Conservation (phyloP, 92 coral and sea anemone species). For the Palythoa caribaeorum region DNA sequence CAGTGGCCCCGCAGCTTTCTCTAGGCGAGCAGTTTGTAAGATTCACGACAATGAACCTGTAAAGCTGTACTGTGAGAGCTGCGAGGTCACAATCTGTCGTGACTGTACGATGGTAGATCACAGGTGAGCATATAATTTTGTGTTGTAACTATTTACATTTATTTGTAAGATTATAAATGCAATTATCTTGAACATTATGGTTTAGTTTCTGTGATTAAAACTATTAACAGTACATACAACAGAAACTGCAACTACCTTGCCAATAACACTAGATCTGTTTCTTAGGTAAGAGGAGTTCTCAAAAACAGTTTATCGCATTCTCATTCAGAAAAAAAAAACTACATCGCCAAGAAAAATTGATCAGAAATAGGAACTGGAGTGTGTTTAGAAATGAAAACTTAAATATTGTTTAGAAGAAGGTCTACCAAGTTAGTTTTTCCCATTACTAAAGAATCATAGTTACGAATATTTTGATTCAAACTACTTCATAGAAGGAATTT, state of each 20-base stretch:
- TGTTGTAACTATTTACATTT: too few relatives aligned
- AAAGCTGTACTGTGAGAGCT: too few relatives aligned
- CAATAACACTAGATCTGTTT: neutral
- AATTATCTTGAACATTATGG: neutral
- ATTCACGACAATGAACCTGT: too few relatives aligned
- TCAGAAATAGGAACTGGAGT: neutral
- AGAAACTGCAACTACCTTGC: neutral
- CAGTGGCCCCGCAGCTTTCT: too few relatives aligned
- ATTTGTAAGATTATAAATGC: too few relatives aligned
- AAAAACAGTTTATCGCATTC: neutral
- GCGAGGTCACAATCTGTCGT: too few relatives aligned
- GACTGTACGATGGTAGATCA: too few relatives aligned
- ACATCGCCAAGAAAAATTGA: neutral
- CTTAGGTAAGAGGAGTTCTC: neutral
- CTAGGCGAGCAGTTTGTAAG: too few relatives aligned
- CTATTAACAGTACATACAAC: neutral
- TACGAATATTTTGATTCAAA: too few relatives aligned
- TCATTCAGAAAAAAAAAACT: neutral
- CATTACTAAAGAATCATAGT: too few relatives aligned
- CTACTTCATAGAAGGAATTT: constrained; percentile 17
- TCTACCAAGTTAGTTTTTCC: neutral
- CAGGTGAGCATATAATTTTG: too few relatives aligned
- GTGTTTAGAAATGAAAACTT: neutral
- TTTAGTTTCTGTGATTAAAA: neutral
- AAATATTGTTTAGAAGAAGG: too few relatives aligned